Conservation (phyloP, 2,113 vertebrate species). For the Dipodomys merriami region DNA sequence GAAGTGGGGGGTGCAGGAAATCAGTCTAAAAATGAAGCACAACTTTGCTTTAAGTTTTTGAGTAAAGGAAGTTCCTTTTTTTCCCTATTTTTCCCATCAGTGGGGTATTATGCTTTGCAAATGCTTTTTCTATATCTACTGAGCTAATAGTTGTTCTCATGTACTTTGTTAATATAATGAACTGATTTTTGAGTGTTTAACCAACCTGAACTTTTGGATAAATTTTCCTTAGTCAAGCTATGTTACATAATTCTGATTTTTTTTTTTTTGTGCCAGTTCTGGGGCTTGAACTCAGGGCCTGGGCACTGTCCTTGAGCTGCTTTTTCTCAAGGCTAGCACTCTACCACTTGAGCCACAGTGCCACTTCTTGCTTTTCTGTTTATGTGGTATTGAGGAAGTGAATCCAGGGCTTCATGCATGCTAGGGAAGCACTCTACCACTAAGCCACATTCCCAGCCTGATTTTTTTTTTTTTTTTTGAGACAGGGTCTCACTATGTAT, state of each 20-base stretch:
- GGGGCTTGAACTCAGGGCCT: no score
- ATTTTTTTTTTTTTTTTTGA: background rate
- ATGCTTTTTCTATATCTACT: conserved; percentile 18
- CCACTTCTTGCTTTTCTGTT: no score
- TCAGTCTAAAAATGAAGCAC: background rate
- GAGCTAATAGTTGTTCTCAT: background rate
- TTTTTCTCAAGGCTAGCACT: no score
- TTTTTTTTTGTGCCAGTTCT: background rate
- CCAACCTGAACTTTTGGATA: conserved; percentile 1
- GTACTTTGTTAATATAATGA: conserved; percentile 24
- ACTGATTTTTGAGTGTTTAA: conserved; percentile 42
- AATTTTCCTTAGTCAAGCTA: conserved; percentile 14
- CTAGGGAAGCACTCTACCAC: no score
- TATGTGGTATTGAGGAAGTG: no score
- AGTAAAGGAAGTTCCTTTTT: conserved; percentile 3
- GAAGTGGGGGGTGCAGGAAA: background rate
- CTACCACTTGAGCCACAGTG: no score
- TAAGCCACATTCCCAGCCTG: no score
- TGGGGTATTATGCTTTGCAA: background rate
- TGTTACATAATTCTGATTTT: background rate
- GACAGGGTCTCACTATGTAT: background rate
- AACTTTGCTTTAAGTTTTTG: conserved; percentile 29
- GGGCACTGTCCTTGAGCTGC: no score
- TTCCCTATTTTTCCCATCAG: background rate
- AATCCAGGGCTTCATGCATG: no score